Conservation (phyloP, 2,113 vertebrate genomes). For the Sceloporus tristichus region DNA sequence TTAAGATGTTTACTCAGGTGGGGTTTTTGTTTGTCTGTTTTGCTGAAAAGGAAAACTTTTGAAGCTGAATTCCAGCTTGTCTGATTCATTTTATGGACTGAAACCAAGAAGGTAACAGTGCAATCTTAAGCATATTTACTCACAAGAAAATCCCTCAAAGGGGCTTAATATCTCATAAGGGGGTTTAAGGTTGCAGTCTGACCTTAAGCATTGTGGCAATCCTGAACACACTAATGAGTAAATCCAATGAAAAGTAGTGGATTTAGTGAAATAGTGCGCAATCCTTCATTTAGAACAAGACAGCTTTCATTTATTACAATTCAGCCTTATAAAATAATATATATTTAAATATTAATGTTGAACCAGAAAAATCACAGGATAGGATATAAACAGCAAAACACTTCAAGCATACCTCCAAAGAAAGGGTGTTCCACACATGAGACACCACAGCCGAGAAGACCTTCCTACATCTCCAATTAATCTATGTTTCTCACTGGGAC, state of each 20-base stretch:
- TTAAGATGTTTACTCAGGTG: slow-evolving; percentile 8
- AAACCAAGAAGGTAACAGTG: slow-evolving; percentile 5
- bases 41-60: not conserved
- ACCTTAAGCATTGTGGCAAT: not conserved
- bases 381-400: no score
- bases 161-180: not conserved
- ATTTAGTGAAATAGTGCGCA: not conserved
- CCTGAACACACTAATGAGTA: not conserved
- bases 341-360: not conserved
- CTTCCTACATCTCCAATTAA: no score
- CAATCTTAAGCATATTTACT: not conserved
- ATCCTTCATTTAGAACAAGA: no score
- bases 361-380: no score
- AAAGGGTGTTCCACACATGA: no score
- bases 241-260: not conserved
- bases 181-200: not conserved
- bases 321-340: not conserved
- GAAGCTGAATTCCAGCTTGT: not conserved
- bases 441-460: no score
- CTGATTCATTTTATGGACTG: slow-evolving; percentile 3
- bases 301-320: no score
- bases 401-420: no score
- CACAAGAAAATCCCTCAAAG: not conserved
- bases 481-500: no score
- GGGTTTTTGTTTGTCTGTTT: not conserved